Conservation (phyloP, 2,888 invertebrate species). For the Agrotis segetum region DNA sequence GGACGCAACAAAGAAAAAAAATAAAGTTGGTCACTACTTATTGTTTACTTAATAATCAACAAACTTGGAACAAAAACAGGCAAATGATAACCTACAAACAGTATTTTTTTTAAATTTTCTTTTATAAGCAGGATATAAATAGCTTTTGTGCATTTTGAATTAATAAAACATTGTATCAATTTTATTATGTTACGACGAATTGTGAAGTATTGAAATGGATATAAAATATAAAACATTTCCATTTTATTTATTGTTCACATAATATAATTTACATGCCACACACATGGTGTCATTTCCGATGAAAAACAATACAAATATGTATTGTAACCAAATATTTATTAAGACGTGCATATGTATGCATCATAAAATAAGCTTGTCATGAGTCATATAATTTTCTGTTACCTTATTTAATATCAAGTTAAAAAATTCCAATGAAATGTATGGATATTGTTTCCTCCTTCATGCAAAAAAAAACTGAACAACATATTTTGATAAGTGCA, state of each 20-base stretch:
- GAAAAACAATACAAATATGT: conserved; percentile 4
- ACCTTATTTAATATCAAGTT: not conserved
- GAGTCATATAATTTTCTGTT: not conserved
- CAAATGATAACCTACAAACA: not conserved
- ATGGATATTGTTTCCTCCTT: no score
- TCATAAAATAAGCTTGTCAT: not conserved
- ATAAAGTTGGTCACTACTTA: no score
- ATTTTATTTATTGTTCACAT: conserved; percentile 7
- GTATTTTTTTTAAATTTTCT: no score
- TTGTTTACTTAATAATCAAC: not conserved
- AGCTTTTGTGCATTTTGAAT: no score
- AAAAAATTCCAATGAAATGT: no score
- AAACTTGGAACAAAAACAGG: not conserved
- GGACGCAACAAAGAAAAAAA: no score
- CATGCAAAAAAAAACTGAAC: no score
- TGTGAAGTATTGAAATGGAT: not conserved
- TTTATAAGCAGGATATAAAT: no score
- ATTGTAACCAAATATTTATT: no score
- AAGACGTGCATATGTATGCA: no score
- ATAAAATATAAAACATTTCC: not conserved
- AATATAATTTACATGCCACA: conserved; percentile 18
- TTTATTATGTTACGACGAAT: not conserved
- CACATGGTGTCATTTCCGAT: not conserved
- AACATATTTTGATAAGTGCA: no score
- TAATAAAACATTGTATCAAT: no score